Evolutionary conservation across 2,113 vertebrate genomes (phyloP), one percentile per base, ranked within the genome.

Genomic region (Ahaetulla prasina): DNA sequence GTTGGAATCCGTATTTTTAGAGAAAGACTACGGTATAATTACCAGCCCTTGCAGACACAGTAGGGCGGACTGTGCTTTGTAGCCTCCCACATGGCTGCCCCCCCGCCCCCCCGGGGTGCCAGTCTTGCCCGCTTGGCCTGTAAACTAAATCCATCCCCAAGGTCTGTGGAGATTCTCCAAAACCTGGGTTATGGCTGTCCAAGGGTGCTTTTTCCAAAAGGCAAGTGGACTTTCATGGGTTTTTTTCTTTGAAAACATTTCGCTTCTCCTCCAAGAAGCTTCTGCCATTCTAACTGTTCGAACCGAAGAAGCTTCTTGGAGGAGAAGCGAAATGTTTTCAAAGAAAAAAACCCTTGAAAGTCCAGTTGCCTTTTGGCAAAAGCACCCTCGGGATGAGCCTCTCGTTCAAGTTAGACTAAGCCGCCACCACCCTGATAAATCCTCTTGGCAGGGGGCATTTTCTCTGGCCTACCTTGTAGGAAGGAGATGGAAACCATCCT

Each of bases 401-500:
- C 9, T 1, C 25, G 0, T 63, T 93, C n/a, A 25, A 0, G 0
- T 63, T 45, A 39, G 53, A 6, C 39, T 8, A 68, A 39, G 63
- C 11, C 12, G 30, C 60, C 30, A 3, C 1, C 43, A 8, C 20
- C 30, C 2, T 5, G 22, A 35, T 18, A 2, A 4, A 8, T 0
- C 84, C 35, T 84, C 49, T 90, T 92, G 91, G 49, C 1, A 9
- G 20, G 85, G 55, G 54, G 3, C 0, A 0, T 53, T 74, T 39
- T 3, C 68, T 39, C 9, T 30, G 85, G 95, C 98, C 98, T 94
- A 99, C 99, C 98, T 96, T 98, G 97, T 68, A 11, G 98, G 95
- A 99, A 99, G 93, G 99, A 99, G 89, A 98, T 96, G 14, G 98
- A 97, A 88, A 99, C 97, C 60, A 98, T 93, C 93, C 99, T 97